Conservation (phyloP, 2,888 invertebrate species). For the Cyrtodaria siliqua region DNA sequence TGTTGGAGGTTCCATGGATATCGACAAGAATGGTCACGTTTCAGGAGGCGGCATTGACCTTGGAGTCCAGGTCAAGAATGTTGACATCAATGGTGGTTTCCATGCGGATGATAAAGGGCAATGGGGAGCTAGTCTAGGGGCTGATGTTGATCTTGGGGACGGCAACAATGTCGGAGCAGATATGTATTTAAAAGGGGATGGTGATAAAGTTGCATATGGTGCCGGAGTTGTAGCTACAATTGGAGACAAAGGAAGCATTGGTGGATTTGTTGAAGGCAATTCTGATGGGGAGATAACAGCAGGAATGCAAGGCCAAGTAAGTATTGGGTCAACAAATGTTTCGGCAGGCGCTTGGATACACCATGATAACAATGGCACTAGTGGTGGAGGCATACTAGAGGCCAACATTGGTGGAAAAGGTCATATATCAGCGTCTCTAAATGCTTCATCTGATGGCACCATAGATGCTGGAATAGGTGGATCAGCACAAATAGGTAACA, state of each 20-base stretch:
- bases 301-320: constrained; percentile 3
- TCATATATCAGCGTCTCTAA: too few species aligned
- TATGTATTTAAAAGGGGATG: not conserved
- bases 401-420: not conserved
- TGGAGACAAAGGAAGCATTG: constrained; percentile 6
- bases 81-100: not conserved
- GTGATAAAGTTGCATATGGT: not conserved
- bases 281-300: constrained; percentile 6
- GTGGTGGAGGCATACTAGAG: not conserved
- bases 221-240: constrained; percentile 1
- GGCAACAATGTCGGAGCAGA: not conserved
- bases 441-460: too few species aligned
- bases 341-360: constrained; percentile 5
- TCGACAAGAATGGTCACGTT: constrained; percentile 1
- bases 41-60: not conserved
- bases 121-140: constrained; percentile 1
- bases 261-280: constrained; percentile 8
- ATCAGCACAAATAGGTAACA: too few species aligned
- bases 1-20: constrained; percentile 2
- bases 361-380: constrained; percentile 6
- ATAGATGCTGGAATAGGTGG: too few species aligned
- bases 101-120: not conserved
- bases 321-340: not conserved
- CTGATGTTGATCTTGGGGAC: constrained; percentile 10
- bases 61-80: constrained; percentile 2